Evolutionary conservation across 1,140 invertebrate species (phyloP), one percentile per base, ranked within the genome.

Genomic region (Eubasilissa regina): DNA sequence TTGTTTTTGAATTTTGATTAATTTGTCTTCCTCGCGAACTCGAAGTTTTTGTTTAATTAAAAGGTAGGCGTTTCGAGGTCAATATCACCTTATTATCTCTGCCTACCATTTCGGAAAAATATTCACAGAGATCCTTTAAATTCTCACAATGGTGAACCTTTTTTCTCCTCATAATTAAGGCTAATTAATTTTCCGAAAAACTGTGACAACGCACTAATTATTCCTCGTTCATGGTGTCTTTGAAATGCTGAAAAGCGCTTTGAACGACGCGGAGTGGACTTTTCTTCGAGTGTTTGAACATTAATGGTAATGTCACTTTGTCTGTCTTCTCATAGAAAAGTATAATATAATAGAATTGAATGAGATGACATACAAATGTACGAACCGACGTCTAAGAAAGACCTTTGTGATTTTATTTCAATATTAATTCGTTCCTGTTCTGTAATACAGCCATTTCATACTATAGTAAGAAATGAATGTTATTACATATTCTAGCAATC

Each of bases 271-370:
- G 64, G 43, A 68, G 45, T 68, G 64, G 44, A 13, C 44, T 21
- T 68, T 47, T 9, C 44, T 68, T 68, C 35, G 55, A 35, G 25
- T 68, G 15, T 48, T 8, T 21, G 43, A 21, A 9, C 44, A 21
- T 68, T 68, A 68, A 68, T 44, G n/a, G 64, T 68, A 68, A 68
- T 47, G 64, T 68, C 64, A 68, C 64, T 68, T 17, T 68, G 64
- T 68, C 64, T 44, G n/a, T 45, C 64, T 68, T 44, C 44, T 47
- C 44, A 45, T 48, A 68, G 3, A 47, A 68, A 64, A 64, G 19
- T n/a, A 64, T 21, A 64, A 64, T 45, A 47, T 47, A 68, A 68
- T 48, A 19, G 44, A 7, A 17, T 68, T 68, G 64, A 68, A 68
- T 68, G 44, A 43, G 64, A 68, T 48, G 64, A 68, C 64, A 68